Base-by-base conservation (phyloP, 2,888 invertebrate species). In the Acleris emargana region DNA sequence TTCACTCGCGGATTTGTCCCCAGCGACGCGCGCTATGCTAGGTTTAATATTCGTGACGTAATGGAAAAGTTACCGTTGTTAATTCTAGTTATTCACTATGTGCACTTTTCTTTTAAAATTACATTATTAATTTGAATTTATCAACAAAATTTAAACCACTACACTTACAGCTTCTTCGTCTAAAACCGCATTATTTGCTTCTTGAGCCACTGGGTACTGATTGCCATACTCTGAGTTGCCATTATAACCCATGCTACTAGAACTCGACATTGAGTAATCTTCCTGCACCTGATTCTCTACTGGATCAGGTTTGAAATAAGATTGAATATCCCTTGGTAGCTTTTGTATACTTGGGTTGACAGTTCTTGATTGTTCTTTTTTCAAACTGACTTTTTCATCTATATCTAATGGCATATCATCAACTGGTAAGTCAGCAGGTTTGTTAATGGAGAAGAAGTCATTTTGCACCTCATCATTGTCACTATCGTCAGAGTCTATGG, bases 401-500 rank as follows among this genome's bases (percentile, higher is more conserved):
- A 76, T 84, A 78, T 87, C 92, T 83, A 75, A 78, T 32, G 79
- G 79, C 68, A 79, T 38, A 53, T 93, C 81, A 64, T 87, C 87
- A 67, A 89, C 76, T 28, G 93, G 87, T 69, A 87, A 73, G 43
- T 91, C 89, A 45, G 81, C 71, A n/a, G 82, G 79, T 73, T 93
- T 90, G 77, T 94, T 89, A 71, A 93, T 92, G 58, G 94, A 91
- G 73, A 93, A 94, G 82, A 93, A 94, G 70, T 93, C 87, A 74
- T 93, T 93, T 58, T 91, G 87, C 47, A 92, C 86, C 67, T 92
- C 93, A 32, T 93, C 93, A 76, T 89, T 89, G 67, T 91, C 93
- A 77, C 88, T 89, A 2, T 89, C 90, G 77, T 92, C 91, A 2
- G 91, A 90, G 67, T 85, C 83, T 58, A 80, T 78, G 13, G 78